Percentiles rank a stretch among this genome's conserved stretches.
Evolutionary conservation across 1,140 invertebrate species (phyloP).

Genomic region (Pseudomyrmex pallidus): DNA sequence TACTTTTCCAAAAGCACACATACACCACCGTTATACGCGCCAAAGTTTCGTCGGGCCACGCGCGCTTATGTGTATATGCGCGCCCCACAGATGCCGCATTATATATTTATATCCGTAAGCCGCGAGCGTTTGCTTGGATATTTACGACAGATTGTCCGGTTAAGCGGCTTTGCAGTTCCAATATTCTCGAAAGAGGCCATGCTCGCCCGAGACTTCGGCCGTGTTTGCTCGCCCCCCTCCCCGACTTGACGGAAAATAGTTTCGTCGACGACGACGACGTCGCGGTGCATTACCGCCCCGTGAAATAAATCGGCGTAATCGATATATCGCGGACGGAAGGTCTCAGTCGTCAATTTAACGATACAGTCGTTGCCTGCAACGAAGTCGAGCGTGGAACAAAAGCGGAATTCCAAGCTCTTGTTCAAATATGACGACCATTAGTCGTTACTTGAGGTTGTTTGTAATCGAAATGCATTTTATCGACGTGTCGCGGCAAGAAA

Average conservation of each 20-base stretch:
- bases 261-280: slow-evolving; percentile 11
- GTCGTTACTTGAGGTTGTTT: slow-evolving; percentile 20
- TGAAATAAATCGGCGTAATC: slow-evolving; percentile 40
- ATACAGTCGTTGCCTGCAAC: slow-evolving; percentile 21
- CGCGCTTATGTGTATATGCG: background rate
- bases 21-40: slow-evolving; percentile 7
- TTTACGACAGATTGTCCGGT: slow-evolving; percentile 64
- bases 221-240: background rate
- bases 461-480: slow-evolving; percentile 4
- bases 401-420: slow-evolving; percentile 11
- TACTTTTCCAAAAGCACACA: slow-evolving; percentile 46
- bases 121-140: slow-evolving; percentile 51
- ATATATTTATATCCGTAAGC: slow-evolving; percentile 58
- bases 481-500: too few relatives aligned
- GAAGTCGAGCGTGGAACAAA: slow-evolving; percentile 10
- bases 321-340: slow-evolving; percentile 19
- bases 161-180: slow-evolving; percentile 61
- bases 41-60: background rate
- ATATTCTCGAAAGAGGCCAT: slow-evolving; percentile 55
- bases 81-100: slow-evolving; percentile 6
- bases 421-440: slow-evolving; percentile 42
- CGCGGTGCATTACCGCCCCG: slow-evolving; percentile 22
- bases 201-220: background rate
- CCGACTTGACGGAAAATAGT: background rate
- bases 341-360: slow-evolving; percentile 33